Evolutionary conservation across 2,888 invertebrate species (phyloP).

Genomic region (Latrodectus hesperus): DNA sequence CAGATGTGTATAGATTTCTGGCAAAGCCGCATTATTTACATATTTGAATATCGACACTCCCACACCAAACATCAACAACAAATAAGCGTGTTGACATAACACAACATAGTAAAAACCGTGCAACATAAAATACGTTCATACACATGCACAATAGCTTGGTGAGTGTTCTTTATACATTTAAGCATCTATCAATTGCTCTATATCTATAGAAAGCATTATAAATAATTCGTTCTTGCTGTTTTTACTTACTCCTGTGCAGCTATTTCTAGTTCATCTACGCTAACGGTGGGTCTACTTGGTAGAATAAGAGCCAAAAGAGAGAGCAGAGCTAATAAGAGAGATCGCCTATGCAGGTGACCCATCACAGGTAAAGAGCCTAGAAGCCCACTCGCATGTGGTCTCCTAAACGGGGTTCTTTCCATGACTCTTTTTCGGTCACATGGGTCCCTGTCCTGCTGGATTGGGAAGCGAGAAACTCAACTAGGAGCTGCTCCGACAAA

Average conservation of each 20-base stretch:
- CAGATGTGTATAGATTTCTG: too few relatives aligned
- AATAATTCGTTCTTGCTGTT: background rate
- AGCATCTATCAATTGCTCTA: too few relatives aligned
- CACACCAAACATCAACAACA: too few relatives aligned
- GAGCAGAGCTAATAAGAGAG: conserved; percentile 26
- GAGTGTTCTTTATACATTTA: too few relatives aligned
- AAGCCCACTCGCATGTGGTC: conserved; percentile 20
- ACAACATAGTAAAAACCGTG: too few relatives aligned
- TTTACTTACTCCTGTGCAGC: conserved; percentile 56
- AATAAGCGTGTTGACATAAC: too few relatives aligned
- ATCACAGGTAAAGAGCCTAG: conserved; percentile 21
- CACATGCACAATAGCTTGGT: too few relatives aligned
- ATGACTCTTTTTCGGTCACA: conserved; percentile 59
- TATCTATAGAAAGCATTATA: too few relatives aligned
- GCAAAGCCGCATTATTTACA: too few relatives aligned
- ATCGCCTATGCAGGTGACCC: conserved; percentile 3
- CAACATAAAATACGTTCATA: too few relatives aligned
- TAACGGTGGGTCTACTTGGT: conserved; percentile 46
- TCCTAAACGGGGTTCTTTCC: conserved; percentile 45
- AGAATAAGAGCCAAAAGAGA: conserved; percentile 38
- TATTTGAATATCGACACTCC: too few relatives aligned
- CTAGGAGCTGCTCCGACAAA: conserved; percentile 54
- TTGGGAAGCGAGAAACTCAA: conserved; percentile 42
- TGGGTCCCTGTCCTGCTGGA: conserved; percentile 44
- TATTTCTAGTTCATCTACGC: conserved; percentile 56